Evolutionary conservation across 2,797 vertebrate species (phyloP), one percentile per base, ranked within the genome.

Genomic region (Anas capensis): DNA sequence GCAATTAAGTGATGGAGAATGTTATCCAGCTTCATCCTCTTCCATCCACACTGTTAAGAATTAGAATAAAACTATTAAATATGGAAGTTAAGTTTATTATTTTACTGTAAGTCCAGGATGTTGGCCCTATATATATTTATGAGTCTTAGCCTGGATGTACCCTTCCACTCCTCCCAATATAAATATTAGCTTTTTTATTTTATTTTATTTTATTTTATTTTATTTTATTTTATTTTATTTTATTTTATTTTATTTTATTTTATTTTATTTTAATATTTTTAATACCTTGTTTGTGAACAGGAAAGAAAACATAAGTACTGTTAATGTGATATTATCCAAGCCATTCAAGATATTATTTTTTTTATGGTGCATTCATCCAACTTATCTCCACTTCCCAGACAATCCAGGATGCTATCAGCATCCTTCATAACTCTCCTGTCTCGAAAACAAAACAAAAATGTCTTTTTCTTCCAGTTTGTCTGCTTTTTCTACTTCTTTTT

Each of bases 401-500:
- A 95, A 53, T 27, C 82, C 69, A 93, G 88, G 91, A 85, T 12
- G 3, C 36, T 69, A 91, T 70, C 81, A 95, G 69, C 27, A 92
- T 94, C 86, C 36, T 91, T 96, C 90, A 40, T 82, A 94, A 90
- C 40, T 51, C 81, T 60, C 29, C 40, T 0, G 0, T 42, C 77
- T 93, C 82, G 64, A 95, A 64, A 42, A 31, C 18, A 51, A 49
- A 49, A 49, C 13, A 49, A 88, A 94, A 94, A 85, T 78, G 76
- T 46, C 44, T 95, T 97, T 97, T 95, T 31, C 56, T 68, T 95
- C 24, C 26, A 53, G 6, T 68, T 85, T 91, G 78, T 86, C 87
- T 73, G 36, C n/a, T 94, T 95, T 97, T 95, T 86, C 70, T 57
- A 38, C 77, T 96, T 89, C 86, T 97, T 88, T 88, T 71, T 97